A percentile compares a stretch with the other conserved stretches of the same genome.
phyloP scores from a whole-genome alignment of 2,888 invertebrate genomes.

The Lithophane socia region DNA sequence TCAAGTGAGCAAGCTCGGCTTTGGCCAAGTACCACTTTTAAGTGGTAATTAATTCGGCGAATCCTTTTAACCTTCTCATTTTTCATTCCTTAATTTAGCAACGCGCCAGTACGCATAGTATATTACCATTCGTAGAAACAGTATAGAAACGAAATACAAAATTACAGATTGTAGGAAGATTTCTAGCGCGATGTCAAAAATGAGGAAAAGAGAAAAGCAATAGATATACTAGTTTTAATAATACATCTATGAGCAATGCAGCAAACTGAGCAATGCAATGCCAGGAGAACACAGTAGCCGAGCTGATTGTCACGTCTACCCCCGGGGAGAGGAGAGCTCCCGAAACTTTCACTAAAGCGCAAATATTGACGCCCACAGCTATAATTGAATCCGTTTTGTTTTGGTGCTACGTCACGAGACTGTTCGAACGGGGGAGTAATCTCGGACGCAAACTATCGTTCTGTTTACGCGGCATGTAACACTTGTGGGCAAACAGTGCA shows the following conservation, averaged over 20 bases:
- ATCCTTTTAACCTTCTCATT: background rate
- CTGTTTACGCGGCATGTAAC: slow-evolving; percentile 43
- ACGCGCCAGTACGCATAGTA: background rate
- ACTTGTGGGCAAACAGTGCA: slow-evolving; percentile 51
- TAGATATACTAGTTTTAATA: too few relatives aligned
- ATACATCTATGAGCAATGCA: too few relatives aligned
- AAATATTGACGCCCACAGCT: slow-evolving; percentile 63
- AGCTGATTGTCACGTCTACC: background rate
- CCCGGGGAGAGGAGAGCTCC: slow-evolving; percentile 11
- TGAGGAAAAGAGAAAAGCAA: background rate
- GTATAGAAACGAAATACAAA: background rate
- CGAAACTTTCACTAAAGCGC: slow-evolving; percentile 37
- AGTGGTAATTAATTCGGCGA: slow-evolving; percentile 4
- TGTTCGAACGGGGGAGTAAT: slow-evolving; percentile 55
- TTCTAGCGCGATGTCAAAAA: background rate
- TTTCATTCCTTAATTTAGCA: background rate
- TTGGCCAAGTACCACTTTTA: slow-evolving; percentile 15
- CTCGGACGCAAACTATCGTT: slow-evolving; percentile 55
- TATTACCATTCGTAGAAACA: background rate
- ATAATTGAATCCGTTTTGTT: slow-evolving; percentile 64
- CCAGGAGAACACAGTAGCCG: background rate
- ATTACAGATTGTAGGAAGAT: background rate
- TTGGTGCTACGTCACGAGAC: slow-evolving; percentile 44
- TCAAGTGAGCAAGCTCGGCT: slow-evolving; percentile 9
- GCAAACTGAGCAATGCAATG: background rate